Conservation (phyloP, 2,888 invertebrate species). For the Agrenia bidenticulata region DNA sequence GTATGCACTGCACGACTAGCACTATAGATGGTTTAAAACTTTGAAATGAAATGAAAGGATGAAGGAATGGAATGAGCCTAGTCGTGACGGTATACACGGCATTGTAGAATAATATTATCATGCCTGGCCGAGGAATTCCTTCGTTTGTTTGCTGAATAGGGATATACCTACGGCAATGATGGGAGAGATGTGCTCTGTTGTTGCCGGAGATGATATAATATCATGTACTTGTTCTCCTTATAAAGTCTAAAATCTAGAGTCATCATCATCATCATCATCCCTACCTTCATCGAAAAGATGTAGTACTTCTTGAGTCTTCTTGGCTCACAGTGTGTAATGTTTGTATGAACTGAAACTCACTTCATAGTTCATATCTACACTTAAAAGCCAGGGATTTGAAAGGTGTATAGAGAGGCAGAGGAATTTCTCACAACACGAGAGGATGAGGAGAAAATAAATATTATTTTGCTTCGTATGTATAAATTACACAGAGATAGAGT, state of each 20-base stretch:
- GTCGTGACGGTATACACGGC: slow-evolving; percentile 16
- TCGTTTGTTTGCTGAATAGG: slow-evolving; percentile 21
- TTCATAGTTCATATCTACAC: no score
- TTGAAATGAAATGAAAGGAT: slow-evolving; percentile 20
- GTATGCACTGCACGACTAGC: slow-evolving; percentile 12
- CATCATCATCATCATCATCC: not conserved
- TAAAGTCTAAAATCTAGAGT: not conserved
- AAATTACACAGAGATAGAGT: no score
- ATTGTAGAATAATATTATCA: slow-evolving; percentile 5
- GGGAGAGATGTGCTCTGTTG: not conserved
- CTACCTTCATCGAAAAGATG: not conserved
- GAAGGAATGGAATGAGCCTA: slow-evolving; percentile 5
- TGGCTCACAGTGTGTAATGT: not conserved
- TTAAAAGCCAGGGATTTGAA: not conserved
- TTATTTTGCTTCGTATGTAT: no score
- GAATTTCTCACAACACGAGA: not conserved
- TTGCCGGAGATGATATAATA: slow-evolving; percentile 9
- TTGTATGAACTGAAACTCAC: slow-evolving; percentile 3
- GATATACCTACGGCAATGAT: not conserved
- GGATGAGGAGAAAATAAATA: no score
- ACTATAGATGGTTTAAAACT: slow-evolving; percentile 9
- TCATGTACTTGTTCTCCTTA: not conserved
- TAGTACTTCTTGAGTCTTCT: no score
- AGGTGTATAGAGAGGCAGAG: not conserved
- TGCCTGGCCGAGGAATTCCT: slow-evolving; percentile 21